Evolutionary conservation across 2,113 vertebrate genomes (phyloP).

Genomic region (Vimba vimba): DNA sequence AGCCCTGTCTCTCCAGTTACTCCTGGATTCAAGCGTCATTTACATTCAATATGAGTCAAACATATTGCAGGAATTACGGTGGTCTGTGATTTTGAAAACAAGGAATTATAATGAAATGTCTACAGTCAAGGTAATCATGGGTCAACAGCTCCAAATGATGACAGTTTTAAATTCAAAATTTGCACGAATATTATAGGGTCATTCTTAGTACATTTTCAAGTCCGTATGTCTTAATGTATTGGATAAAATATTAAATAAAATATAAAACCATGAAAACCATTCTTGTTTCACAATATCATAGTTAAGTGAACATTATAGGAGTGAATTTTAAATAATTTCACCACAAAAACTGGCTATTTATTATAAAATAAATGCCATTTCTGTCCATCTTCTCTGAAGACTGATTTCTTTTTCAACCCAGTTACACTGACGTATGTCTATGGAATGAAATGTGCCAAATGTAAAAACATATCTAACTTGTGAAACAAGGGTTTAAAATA

Average conservation of each 20-base stretch:
- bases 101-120: conserved; percentile 18
- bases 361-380: no score
- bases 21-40: conserved; percentile 46
- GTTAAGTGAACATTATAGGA: neutral
- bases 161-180: neutral
- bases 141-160: neutral
- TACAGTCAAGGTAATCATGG: conserved; percentile 21
- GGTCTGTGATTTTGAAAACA: conserved; percentile 20
- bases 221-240: neutral
- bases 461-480: neutral
- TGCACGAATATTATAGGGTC: neutral
- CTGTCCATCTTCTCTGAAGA: no score
- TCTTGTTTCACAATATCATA: neutral
- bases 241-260: neutral
- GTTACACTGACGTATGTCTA: neutral
- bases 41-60: conserved; percentile 48
- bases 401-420: no score
- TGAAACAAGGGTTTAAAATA: neutral
- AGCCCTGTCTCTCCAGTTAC: conserved; percentile 44
- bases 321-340: no score
- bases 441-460: neutral
- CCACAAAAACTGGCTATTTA: no score
- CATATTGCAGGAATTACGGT: conserved; percentile 15
- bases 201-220: neutral
- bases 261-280: neutral